These are phyloP conservation scores for Brachypterus glaber DNA, from an alignment of 2,888 invertebrate genomes.

Conservation along the genomic window DNA sequence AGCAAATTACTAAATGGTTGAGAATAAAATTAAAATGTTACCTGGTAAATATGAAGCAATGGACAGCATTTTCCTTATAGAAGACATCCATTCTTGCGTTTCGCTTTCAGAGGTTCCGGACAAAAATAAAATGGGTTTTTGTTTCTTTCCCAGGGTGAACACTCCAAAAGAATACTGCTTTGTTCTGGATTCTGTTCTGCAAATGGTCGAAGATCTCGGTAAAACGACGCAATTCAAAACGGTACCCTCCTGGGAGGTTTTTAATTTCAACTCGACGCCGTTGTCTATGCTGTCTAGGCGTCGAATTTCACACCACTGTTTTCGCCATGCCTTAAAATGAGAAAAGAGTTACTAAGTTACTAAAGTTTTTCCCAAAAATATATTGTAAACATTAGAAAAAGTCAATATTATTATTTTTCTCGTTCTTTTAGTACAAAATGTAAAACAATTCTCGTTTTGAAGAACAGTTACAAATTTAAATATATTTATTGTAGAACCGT, in stretches of 20 bases:
- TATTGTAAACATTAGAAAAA: too few relatives aligned
- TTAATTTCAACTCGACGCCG: constrained; percentile 47
- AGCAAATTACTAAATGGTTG: background rate
- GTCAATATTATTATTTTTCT: too few relatives aligned
- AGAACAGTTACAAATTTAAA: too few relatives aligned
- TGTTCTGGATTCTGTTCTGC: constrained; percentile 55
- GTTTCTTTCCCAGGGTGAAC: constrained; percentile 47
- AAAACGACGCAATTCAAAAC: constrained; percentile 43
- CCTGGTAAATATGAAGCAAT: constrained; percentile 38
- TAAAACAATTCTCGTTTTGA: too few relatives aligned
- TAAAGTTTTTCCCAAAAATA: too few relatives aligned
- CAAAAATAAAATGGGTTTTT: constrained; percentile 55
- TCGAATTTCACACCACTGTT: constrained; percentile 55
- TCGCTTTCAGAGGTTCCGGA: constrained; percentile 56
- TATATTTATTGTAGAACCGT: too few relatives aligned
- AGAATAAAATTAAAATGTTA: constrained; percentile 18
- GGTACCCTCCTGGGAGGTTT: constrained; percentile 40
- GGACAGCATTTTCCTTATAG: constrained; percentile 46
- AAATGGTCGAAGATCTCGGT: constrained; percentile 50
- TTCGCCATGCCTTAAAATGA: constrained; percentile 54
- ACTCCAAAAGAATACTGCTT: constrained; percentile 62
- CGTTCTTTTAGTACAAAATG: too few relatives aligned
- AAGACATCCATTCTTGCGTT: constrained; percentile 60
- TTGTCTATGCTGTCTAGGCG: constrained; percentile 47
- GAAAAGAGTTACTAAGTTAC: too few relatives aligned